Evolutionary conservation across 2,888 invertebrate genomes (phyloP), one percentile per base, ranked within the genome.

Genomic region (Drosophila imparisetae): DNA sequence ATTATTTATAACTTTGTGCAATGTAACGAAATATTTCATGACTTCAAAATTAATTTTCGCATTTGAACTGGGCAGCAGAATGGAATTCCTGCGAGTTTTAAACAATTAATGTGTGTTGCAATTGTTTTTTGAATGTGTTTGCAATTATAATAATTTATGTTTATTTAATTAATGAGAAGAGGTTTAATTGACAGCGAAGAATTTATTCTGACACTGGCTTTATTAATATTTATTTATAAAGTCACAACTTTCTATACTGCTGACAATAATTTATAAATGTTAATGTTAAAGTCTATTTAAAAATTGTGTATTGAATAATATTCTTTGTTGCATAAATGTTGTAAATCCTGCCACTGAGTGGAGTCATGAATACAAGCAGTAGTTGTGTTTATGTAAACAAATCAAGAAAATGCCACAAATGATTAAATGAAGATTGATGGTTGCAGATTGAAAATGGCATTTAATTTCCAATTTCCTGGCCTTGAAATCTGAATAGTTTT

Each of bases 391-490:
- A 6, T 49, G 21, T 34, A 24, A 53, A 13, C 24, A 4, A 54
- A 24, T 24, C 11, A 50, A 13, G 5, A 24, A 32, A 15, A 38
- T 21, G 11, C 11, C 7, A n/a, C 5, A n/a, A 45, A 48, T 48
- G 42, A 40, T 67, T 69, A 61, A 66, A 75, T 80, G 45, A 70
- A 62, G 66, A 80, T 77, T 70, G 77, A 69, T 63, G 32, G 75
- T 13, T 29, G 48, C 15, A 30, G 34, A 71, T 63, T 71, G 60
- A 32, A 54, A 50, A 48, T 54, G 48, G 0, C 40, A 49, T 68
- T 75, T 24, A 54, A 62, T 67, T 67, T 71, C 11, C 60, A 58
- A 61, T 76, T 54, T 42, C 15, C 11, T 64, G 81, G n/a, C 81
- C 78, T 80, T 78, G 72, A 78, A 67, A 71, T 29, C 30, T 13